Evolutionary conservation across 2,797 vertebrate species (phyloP), one percentile per base, ranked within the genome.

Genomic region (Gymnoscopelus braueri): DNA sequence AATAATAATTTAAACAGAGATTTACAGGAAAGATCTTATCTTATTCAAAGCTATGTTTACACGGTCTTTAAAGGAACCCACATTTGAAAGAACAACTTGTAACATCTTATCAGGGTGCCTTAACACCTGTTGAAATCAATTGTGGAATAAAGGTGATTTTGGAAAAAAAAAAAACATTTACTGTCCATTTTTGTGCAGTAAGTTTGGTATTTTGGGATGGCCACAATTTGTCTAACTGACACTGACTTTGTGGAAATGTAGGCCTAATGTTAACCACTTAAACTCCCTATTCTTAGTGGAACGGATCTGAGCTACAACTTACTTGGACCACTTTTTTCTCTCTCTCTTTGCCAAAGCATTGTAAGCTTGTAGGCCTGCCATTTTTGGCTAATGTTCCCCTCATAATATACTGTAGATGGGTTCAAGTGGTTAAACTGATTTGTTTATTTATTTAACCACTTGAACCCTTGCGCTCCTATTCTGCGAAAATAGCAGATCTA

Each of bases 81-180:
- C 78, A 74, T 88, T 85, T 87, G 83, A 91, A 91, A 84, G 77
- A 90, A 81, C 87, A 88, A 82, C 84, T 83, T 89, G 88, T 88
- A 91, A 90, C 89, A 93, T 91, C 89, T 92, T 81, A 87, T 91
- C 88, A 86, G 91, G 93, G 95, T 94, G 94, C 94, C 94, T 96
- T 95, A 94, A 95, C 91, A 89, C 92, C 94, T 94, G 91, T 95
- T 90, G 87, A 93, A 91, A 90, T 90, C 85, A 92, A 89, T 90
- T 91, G 86, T 93, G 92, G 89, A 95, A 95, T 95, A 94, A 95
- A 95, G 91, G 93, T 94, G 91, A 94, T 95, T 95, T 95, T 93
- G 95, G 94, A 96, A 83, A 91, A 91, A 91, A 86, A 63, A 49
- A 29, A 26, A 1, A 3, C n/a, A 4, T 29, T 1, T 48, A 7